Percentiles rank a stretch among this genome's conserved stretches.
These are phyloP conservation scores for Caenorhabditis sp. DNA, from an alignment of 2,888 invertebrate species.

Conservation along the genomic window DNA sequence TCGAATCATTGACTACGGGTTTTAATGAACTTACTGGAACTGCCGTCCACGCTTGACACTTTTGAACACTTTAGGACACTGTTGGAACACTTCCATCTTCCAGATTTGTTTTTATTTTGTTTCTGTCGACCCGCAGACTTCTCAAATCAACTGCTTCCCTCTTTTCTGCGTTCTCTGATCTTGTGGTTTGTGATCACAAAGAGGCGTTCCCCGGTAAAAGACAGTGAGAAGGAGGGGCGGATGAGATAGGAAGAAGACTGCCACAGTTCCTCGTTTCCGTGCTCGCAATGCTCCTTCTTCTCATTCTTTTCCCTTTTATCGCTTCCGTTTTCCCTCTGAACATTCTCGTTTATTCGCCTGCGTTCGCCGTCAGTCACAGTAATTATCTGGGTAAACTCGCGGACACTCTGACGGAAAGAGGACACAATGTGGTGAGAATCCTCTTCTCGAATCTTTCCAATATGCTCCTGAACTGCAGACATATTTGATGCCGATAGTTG, in stretches of 20 bases:
- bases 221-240: neutral
- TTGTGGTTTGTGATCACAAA: constrained; percentile 39
- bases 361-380: constrained; percentile 57
- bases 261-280: too few relatives aligned
- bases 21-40: too few relatives aligned
- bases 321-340: constrained; percentile 24
- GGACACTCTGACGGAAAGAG: constrained; percentile 56
- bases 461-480: too few relatives aligned
- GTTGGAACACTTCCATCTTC: too few relatives aligned
- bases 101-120: neutral
- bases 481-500: constrained; percentile 30
- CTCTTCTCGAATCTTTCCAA: neutral
- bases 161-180: neutral
- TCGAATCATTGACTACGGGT: too few relatives aligned
- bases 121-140: neutral
- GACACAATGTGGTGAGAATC: constrained; percentile 60
- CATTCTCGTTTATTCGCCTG: constrained; percentile 59
- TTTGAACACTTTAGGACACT: too few relatives aligned
- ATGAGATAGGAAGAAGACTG: neutral
- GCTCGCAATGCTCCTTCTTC: neutral
- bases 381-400: constrained; percentile 59
- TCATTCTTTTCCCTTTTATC: neutral
- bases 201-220: constrained; percentile 4
- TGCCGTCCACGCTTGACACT: too few relatives aligned
- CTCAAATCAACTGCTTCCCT: constrained; percentile 1